Evolutionary conservation across 1,140 invertebrate genomes (phyloP).

Genomic region (Amphibalanus amphitrite): DNA sequence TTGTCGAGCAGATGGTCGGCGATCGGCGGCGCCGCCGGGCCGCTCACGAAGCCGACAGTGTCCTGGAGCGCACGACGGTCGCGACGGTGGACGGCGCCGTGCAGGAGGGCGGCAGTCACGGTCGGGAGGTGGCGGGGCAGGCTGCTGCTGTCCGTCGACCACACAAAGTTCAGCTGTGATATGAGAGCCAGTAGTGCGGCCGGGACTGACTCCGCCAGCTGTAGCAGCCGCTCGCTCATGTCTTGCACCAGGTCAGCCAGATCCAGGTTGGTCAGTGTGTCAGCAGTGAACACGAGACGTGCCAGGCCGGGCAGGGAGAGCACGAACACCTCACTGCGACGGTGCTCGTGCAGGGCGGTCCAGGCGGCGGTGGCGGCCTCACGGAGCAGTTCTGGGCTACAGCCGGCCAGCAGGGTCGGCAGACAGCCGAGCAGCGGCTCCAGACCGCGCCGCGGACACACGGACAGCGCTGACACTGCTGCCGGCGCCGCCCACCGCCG

Average conservation of each 20-base stretch:
- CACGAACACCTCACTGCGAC: background rate
- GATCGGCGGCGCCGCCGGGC: too few relatives aligned
- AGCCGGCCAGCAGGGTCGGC: background rate
- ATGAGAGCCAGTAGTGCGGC: background rate
- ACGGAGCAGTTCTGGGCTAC: background rate
- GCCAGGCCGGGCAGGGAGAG: background rate
- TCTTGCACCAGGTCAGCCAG: background rate
- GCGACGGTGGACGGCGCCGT: background rate
- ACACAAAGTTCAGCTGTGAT: background rate
- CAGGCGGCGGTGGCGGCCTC: background rate
- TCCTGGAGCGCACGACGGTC: background rate
- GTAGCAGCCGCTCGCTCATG: background rate
- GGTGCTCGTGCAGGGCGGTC: background rate
- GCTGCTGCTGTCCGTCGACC: background rate
- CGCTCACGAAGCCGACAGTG: background rate
- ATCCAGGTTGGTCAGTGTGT: background rate
- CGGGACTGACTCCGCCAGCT: background rate
- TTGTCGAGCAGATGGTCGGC: background rate
- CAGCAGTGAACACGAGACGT: background rate
- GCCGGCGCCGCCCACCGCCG: too few relatives aligned
- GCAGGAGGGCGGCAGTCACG: background rate
- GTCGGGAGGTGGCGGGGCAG: background rate
- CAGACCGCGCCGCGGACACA: background rate
- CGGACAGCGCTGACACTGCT: background rate
- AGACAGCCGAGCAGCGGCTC: background rate